Percentiles rank a stretch among this genome's conserved stretches.
phyloP scores from a whole-genome alignment of 2,113 vertebrate genomes.

The Corythornis vintsioides region DNA sequence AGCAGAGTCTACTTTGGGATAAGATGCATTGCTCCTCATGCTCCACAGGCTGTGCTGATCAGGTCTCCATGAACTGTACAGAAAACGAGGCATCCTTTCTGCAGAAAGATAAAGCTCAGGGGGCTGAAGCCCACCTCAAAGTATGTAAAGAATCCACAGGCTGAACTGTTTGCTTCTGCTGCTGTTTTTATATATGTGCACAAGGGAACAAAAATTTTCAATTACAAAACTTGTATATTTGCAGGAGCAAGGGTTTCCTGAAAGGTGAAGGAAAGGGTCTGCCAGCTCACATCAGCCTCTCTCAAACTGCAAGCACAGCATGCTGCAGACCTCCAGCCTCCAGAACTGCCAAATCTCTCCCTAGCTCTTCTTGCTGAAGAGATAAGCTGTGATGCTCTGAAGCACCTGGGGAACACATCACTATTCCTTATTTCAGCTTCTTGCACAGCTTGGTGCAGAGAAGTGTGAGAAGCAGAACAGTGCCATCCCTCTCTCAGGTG shows the following conservation, averaged over 20 bases:
- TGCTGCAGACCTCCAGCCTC: background rate
- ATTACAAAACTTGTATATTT: background rate
- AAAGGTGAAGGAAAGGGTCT: background rate
- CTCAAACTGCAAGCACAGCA: background rate
- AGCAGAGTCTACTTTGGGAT: background rate
- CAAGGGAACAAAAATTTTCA: background rate
- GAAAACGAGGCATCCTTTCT: background rate
- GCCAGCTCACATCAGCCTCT: background rate
- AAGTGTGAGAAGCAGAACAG: background rate
- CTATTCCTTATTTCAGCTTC: background rate
- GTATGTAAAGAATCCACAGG: background rate
- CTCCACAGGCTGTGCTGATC: background rate
- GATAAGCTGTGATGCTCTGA: background rate
- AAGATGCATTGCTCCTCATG: background rate
- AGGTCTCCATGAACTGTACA: background rate
- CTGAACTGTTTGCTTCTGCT: background rate
- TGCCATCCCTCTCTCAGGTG: background rate
- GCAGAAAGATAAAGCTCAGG: background rate
- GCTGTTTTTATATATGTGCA: background rate
- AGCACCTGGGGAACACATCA: background rate
- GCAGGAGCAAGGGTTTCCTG: background rate
- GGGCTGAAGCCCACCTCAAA: background rate
- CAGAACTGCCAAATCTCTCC: background rate
- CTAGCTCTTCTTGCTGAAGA: background rate
- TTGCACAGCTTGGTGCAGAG: background rate